Base-by-base conservation (phyloP, 2,888 invertebrate genomes). In the Thalpophila matura region DNA sequence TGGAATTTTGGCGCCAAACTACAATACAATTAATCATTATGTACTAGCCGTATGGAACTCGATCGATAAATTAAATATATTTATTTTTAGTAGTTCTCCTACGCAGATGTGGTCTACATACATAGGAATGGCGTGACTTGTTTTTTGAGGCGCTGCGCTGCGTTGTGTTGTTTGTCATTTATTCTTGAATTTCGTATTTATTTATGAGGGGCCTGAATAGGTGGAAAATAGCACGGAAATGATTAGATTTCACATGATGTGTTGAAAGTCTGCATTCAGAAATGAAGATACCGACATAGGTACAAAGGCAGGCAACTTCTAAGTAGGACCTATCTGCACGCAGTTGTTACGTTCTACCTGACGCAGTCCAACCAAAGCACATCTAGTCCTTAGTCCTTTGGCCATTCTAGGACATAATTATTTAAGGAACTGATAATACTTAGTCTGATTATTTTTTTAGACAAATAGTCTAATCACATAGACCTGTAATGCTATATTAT, bases 1-100 rank as follows among this genome's bases (percentile, higher is more conserved):
- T 85, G 90, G 89, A 91, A 93, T 94, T 93, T 94, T 90, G 92
- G 94, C 94, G 94, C 94, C 94, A 88, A 90, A 86, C 82, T 84
- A 82, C 82, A 79, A 77, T 76, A 86, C 77, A 83, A 88, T 88
- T 82, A 82, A 88, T 89, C 82, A 86, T 80, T 82, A 80, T 62
- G 68, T 68, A 70, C 59, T 53, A 60, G 50, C 45, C 37, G 51
- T 53, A 56, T 35, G 49, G 66, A 54, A 47, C 22, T 40, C 35
- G 55, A 74, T 62, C 67, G 57, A 68, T 65, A 57, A 58, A 61
- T 73, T 56, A 47, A 65, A 69, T 75, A 67, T 66, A 59, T 54
- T 43, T 64, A 68, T 69, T 51, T 37, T 29, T 54, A 63, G 65
- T 35, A 63, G 58, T 51, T 57, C 40, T 54, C 51, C 61, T 79